phyloP scores from a whole-genome alignment of 35 echinoderm and acorn worm genomes.

The Lytechinus variegatus region DNA sequence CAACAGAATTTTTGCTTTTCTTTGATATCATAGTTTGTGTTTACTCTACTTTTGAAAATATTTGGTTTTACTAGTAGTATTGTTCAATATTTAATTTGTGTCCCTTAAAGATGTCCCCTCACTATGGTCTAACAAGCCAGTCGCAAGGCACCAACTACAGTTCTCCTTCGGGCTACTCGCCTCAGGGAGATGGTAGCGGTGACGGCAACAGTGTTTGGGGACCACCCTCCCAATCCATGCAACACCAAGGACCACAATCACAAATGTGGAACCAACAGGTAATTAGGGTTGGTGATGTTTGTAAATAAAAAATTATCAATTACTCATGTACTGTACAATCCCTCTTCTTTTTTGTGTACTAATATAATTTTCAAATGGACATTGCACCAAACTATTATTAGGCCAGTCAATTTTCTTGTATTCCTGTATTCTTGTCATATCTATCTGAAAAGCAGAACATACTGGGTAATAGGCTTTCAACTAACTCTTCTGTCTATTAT shows the following conservation, averaged over 20 bases:
- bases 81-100: conserved; percentile 21
- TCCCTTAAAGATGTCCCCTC: conserved; percentile 40
- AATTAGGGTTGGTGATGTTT: background rate
- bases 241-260: conserved; percentile 18
- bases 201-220: background rate
- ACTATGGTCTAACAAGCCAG: conserved; percentile 51
- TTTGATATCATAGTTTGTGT: background rate
- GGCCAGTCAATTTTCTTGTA: no score
- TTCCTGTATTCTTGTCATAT: no score
- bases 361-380: no score
- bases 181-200: conserved; percentile 5
- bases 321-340: no score
- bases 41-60: background rate
- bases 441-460: no score
- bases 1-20: no score
- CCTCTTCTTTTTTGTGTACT: no score
- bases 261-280: conserved; percentile 43
- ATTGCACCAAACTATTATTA: no score
- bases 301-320: background rate
- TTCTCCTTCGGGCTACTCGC: conserved; percentile 24
- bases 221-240: background rate
- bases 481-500: no score
- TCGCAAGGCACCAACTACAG: conserved; percentile 34
- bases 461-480: no score
- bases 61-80: background rate